These are phyloP conservation scores for Dryobates pubescens DNA, from an alignment of 2,797 vertebrate genomes.

Conservation along the genomic window DNA sequence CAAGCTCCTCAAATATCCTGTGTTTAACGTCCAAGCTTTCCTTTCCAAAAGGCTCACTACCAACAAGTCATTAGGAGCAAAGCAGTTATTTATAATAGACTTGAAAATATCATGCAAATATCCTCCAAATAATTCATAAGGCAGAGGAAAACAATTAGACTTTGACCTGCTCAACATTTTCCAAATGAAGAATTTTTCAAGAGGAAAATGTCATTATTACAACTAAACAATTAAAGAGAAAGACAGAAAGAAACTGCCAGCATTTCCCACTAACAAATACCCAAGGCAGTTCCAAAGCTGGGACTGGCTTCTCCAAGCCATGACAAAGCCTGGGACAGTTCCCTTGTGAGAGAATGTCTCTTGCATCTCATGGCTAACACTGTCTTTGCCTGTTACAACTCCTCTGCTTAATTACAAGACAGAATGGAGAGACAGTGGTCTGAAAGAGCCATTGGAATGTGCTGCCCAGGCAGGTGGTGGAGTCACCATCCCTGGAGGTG, in stretches of 20 bases:
- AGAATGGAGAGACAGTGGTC: not conserved
- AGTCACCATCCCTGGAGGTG: too few species aligned
- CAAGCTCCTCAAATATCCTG: slow-evolving; percentile 7
- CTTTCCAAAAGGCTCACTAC: not conserved
- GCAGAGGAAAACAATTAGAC: not conserved
- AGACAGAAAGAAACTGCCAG: not conserved
- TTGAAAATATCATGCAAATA: not conserved
- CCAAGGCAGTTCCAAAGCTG: not conserved
- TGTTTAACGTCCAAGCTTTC: slow-evolving; percentile 19
- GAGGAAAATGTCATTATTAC: not conserved
- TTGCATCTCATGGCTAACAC: not conserved
- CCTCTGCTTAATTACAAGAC: not conserved
- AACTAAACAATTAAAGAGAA: not conserved
- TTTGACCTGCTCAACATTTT: not conserved
- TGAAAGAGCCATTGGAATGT: not conserved
- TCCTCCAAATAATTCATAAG: not conserved
- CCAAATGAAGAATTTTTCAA: not conserved
- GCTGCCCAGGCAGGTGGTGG: too few species aligned
- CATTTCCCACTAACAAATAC: not conserved
- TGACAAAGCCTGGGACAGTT: not conserved
- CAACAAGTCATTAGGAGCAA: not conserved
- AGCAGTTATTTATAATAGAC: not conserved
- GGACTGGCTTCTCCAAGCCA: not conserved
- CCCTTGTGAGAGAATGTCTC: not conserved
- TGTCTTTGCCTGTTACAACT: not conserved